Evolutionary conservation across 2,797 vertebrate species (phyloP).

Genomic region (Gymnodraco acuticeps): DNA sequence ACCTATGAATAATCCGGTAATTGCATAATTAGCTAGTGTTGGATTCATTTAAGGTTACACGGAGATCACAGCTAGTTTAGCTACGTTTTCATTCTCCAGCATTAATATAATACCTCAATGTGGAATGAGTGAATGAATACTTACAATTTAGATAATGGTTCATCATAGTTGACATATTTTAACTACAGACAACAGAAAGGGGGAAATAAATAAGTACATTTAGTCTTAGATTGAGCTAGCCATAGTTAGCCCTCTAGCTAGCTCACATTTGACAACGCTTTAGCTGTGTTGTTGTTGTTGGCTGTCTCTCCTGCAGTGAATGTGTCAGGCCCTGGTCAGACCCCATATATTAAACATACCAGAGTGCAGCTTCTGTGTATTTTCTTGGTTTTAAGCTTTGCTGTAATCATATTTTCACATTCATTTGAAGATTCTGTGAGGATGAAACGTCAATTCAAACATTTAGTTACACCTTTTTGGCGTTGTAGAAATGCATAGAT

Average conservation of each 20-base stretch:
- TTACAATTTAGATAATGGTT: not conserved
- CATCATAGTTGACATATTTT: not conserved
- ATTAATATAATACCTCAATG: not conserved
- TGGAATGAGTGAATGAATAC: not conserved
- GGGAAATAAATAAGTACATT: not conserved
- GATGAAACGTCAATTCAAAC: not conserved
- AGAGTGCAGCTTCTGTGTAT: not conserved
- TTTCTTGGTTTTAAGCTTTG: too few relatives aligned
- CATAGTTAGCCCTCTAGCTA: not conserved
- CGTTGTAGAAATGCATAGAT: not conserved
- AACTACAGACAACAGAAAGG: not conserved
- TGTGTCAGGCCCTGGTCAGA: not conserved
- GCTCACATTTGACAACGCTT: not conserved
- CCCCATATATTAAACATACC: not conserved
- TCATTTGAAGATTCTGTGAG: not conserved
- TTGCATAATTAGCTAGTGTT: not conserved
- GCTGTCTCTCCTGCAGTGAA: not conserved
- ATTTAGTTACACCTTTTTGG: not conserved
- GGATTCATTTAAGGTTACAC: too few relatives aligned
- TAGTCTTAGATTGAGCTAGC: not conserved
- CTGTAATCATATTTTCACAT: too few relatives aligned
- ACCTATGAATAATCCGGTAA: not conserved
- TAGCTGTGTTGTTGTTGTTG: not conserved
- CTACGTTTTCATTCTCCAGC: not conserved
- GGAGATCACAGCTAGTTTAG: too few relatives aligned